phyloP scores from a whole-genome alignment of 1,140 invertebrate genomes.

The Macrotrachela quadricornifera region DNA sequence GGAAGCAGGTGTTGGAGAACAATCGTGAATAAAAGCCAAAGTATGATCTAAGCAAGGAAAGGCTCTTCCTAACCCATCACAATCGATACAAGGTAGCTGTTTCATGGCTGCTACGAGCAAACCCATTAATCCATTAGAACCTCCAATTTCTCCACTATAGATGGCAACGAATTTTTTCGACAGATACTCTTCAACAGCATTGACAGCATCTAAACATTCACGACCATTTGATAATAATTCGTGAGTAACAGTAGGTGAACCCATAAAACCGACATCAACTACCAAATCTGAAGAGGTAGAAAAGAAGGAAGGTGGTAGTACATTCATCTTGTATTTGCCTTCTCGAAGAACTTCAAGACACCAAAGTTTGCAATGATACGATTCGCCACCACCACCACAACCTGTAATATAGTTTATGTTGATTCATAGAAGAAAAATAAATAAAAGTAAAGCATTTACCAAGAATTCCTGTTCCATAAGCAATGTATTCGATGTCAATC shows the following conservation, averaged over 20 bases:
- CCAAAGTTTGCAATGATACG: conserved; percentile 14
- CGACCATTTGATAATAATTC: conserved; percentile 15
- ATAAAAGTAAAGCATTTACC: no score
- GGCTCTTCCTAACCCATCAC: conserved; percentile 23
- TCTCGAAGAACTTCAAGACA: conserved; percentile 11
- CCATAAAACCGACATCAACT: conserved; percentile 12
- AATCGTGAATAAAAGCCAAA: neutral
- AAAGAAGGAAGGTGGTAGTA: no score
- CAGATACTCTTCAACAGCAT: no score
- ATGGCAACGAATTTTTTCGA: conserved; percentile 13
- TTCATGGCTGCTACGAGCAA: conserved; percentile 16
- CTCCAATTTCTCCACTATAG: conserved; percentile 19
- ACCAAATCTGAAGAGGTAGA: no score
- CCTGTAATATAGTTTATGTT: neutral
- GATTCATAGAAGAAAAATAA: no score
- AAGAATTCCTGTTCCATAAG: conserved; percentile 18
- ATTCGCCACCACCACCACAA: conserved; percentile 20
- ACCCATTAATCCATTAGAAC: conserved; percentile 19
- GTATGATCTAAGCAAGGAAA: conserved; percentile 16
- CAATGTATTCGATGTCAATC: conserved; percentile 20
- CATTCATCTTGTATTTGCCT: conserved; percentile 10
- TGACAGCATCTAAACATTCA: conserved; percentile 12
- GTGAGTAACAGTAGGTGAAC: conserved; percentile 15
- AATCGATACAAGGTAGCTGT: conserved; percentile 18
- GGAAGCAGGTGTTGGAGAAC: neutral